A percentile compares a stretch with the other conserved stretches of the same genome.
phyloP scores from a whole-genome alignment of 2,113 vertebrate genomes.

The Mustela lutreola region DNA sequence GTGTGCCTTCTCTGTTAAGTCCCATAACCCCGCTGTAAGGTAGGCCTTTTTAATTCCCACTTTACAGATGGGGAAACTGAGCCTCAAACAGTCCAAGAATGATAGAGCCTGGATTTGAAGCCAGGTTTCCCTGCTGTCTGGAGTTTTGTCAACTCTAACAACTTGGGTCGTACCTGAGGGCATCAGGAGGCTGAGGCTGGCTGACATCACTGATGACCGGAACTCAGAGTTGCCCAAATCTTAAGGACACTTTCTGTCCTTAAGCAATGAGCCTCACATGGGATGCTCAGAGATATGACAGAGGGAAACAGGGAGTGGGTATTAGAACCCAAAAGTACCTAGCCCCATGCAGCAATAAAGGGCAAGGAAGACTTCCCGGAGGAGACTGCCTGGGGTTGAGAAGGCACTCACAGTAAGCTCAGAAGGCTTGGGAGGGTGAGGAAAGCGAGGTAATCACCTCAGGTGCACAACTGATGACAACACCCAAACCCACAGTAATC shows the following conservation, averaged over 20 bases:
- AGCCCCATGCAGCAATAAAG: background rate
- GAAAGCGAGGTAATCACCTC: background rate
- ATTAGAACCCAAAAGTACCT: background rate
- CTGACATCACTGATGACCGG: too few relatives aligned
- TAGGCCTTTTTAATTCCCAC: background rate
- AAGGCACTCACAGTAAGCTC: background rate
- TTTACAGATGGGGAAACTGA: slow-evolving; percentile 2
- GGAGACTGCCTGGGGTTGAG: background rate
- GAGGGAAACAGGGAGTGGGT: background rate
- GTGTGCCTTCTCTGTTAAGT: background rate
- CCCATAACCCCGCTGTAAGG: background rate
- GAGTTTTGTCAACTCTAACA: background rate
- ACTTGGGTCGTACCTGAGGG: background rate
- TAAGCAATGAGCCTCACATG: background rate
- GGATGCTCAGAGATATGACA: background rate
- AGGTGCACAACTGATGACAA: background rate
- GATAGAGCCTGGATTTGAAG: background rate
- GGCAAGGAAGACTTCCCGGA: background rate
- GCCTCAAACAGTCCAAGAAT: background rate
- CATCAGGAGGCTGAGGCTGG: background rate
- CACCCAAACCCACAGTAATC: background rate
- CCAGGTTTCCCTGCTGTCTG: background rate
- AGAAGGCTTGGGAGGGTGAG: background rate
- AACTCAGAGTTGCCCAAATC: background rate
- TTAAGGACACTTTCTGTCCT: background rate